Evolutionary conservation across 30 jellyfish, hydroid and myxozoan genomes (phyloP), one percentile per base, ranked within the genome.

Genomic region (Aurelia aurita complex sp. Pacific): DNA sequence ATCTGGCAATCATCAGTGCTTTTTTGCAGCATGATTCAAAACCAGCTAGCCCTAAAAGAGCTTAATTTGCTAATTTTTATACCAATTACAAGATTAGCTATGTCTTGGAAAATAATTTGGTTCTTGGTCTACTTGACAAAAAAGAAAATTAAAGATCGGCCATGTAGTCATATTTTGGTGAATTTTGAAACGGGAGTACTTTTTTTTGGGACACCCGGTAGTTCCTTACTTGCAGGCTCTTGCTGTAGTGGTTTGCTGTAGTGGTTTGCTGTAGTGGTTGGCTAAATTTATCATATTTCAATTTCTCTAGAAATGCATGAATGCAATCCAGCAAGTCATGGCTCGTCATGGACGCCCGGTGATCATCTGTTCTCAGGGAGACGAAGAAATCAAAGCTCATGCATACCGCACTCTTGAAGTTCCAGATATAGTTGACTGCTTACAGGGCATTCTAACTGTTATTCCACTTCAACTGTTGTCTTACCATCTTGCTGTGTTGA

Each of bases 291-390:
- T 23, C 23, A 4, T 16, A 16, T 65, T 43, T 54, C 13, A 9
- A 67, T 81, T 74, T 55, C 54, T 63, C 53, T 62, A 95, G 99
- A 95, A 95, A 95, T 95, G 99, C 86, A 95, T 95, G 99, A 95
- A 95, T 74, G 99, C 99, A 18, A 69, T 92, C 12, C 98, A 96
- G 59, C 99, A 96, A 86, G 98, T 96, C 35, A 74, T 82, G 34
- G 98, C 98, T 5, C 81, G 99, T 0, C 92, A 96, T 76, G 98
- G 97, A 9, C 98, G 97, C 78, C 99, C 99, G 2, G 94, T 96
- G 19, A 77, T 96, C 83, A 88, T 96, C 63, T 91, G 98, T 72
- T 77, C 97, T 18, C 88, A 86, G 77, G 99, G 97, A 15, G 99
- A 96, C 67, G 71, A 75, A 65, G 98, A 96, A 74, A 84, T 97